These are phyloP conservation scores for Tragelaphus scriptus DNA, from an alignment of 2,113 vertebrate genomes.

Conservation along the genomic window DNA sequence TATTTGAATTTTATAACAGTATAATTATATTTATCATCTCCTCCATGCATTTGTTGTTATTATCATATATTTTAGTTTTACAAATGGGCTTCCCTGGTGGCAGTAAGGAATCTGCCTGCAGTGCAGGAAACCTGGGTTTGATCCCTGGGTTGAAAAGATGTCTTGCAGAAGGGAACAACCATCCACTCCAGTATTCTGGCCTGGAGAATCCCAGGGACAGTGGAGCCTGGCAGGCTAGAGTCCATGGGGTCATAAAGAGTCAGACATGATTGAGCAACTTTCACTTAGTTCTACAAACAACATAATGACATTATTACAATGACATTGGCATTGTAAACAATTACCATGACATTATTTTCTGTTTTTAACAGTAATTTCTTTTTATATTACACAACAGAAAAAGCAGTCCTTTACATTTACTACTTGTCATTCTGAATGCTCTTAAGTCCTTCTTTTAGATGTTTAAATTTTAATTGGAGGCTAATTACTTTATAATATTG, in stretches of 20 bases:
- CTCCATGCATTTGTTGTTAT: not conserved
- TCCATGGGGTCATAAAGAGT: not conserved
- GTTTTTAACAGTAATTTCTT: not conserved
- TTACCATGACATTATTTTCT: not conserved
- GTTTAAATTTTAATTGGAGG: not conserved
- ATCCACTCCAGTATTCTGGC: not conserved
- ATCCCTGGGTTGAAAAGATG: not conserved
- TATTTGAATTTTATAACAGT: not conserved
- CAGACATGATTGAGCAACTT: not conserved
- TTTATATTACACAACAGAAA: not conserved
- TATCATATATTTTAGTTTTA: not conserved
- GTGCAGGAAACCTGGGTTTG: accelerated
- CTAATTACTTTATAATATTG: not conserved
- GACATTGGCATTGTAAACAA: not conserved
- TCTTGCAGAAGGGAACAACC: not conserved
- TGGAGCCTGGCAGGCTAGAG: not conserved
- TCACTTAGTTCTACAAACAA: not conserved
- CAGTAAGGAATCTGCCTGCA: not conserved
- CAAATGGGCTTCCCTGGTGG: not conserved
- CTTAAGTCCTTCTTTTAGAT: not conserved
- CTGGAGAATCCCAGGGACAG: not conserved
- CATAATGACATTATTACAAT: not conserved
- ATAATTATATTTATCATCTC: not conserved
- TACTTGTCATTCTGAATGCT: not conserved
- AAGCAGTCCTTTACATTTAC: not conserved